Evolutionary conservation across 2,888 invertebrate species (phyloP).

Genomic region (Seladonia tumulorum): DNA sequence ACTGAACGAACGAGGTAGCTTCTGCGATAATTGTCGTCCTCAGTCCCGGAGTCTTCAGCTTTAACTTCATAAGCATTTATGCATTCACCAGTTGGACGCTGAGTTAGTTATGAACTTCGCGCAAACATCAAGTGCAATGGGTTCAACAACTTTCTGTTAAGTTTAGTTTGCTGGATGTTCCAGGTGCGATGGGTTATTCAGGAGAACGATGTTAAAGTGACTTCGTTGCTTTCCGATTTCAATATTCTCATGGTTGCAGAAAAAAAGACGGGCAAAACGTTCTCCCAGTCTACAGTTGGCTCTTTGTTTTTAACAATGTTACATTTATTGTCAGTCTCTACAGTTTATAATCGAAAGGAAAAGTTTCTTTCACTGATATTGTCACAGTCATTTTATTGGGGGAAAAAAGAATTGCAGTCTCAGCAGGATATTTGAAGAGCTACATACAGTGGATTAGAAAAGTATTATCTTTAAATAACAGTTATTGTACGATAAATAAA

Average conservation of each 20-base stretch:
- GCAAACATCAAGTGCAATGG: conserved; percentile 32
- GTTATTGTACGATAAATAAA: too few relatives aligned
- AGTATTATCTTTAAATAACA: too few relatives aligned
- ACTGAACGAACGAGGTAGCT: neutral
- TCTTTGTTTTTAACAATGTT: neutral
- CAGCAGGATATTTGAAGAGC: neutral
- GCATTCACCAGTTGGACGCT: conserved; percentile 15
- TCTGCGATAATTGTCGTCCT: neutral
- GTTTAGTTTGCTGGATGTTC: conserved; percentile 24
- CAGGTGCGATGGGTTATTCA: conserved; percentile 21
- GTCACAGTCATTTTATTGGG: neutral
- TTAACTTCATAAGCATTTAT: conserved; percentile 30
- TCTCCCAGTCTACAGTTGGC: neutral
- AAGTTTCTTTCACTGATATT: neutral
- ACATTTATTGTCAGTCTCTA: neutral
- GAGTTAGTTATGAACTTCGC: conserved; percentile 25
- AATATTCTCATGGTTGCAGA: neutral
- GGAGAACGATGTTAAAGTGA: neutral
- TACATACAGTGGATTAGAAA: too few relatives aligned
- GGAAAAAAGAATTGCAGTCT: neutral
- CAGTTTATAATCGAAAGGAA: neutral
- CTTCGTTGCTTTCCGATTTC: neutral
- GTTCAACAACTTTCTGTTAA: conserved; percentile 23
- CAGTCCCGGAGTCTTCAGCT: conserved; percentile 1
- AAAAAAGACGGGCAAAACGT: neutral